Base-by-base conservation (phyloP, 2,113 vertebrate species). In the Siniperca chuatsi region DNA sequence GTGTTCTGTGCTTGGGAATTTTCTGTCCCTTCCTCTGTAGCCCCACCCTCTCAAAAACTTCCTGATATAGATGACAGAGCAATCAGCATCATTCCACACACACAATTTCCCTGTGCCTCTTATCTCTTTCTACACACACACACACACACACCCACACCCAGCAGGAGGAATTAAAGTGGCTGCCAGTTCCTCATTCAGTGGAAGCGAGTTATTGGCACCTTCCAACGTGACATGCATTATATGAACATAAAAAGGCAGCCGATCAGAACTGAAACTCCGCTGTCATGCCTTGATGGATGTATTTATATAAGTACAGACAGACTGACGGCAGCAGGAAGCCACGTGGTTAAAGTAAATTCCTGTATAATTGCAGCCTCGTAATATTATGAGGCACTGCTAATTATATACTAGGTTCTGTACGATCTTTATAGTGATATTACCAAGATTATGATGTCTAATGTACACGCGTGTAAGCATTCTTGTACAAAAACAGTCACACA, bases 1-100 rank as follows among this genome's bases (percentile, higher is more conserved):
- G 65, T 60, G 79, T 83, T 90, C 61, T 52, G 84, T 84, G 89
- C 72, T 89, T 91, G 92, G 90, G 92, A 93, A 92, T 93, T 95
- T 95, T 89, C 91, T 92, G 89, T 83, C 44, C 54, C 73, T 84
- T 87, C 79, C 83, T 35, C 25, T 8, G 23, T 10, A 50, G 72
- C 81, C 72, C 68, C 88, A 52, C 82, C 87, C 83, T 86, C 25
- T 15, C 7, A n/a, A 83, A 87, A 81, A 90, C 85, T 81, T 93
- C 91, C 92, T 87, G 44, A 79, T 89, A 84, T 66, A 81, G 42
- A 80, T 58, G 33, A 75, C 84, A 10, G 11, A 64, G 65, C 62
- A 33, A 67, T 77, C 67, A 16, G 48, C 48, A 48, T 65, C 64
- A 61, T 55, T 80, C 54, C 44, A 74, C 68, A 72, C 76, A 71